Evolutionary conservation across 2,113 vertebrate genomes (phyloP).

Genomic region (Solenodon paradoxus): DNA sequence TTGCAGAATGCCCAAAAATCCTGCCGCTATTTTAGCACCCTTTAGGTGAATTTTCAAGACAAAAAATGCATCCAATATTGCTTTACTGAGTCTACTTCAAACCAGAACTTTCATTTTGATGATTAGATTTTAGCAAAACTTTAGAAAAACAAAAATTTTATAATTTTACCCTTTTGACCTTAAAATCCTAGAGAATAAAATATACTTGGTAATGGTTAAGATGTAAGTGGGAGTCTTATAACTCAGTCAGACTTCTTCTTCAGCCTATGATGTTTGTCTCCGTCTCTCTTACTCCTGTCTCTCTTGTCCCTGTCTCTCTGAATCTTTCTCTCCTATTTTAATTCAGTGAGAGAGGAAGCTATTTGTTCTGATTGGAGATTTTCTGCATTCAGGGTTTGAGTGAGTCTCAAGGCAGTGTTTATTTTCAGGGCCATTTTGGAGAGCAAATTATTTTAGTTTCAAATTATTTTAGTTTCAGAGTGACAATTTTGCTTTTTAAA

Average conservation of each 20-base stretch:
- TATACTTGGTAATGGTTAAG: constrained; percentile 46
- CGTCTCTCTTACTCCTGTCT: not conserved
- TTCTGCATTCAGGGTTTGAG: constrained; percentile 60
- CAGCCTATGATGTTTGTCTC: not conserved
- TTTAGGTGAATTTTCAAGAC: constrained; percentile 34
- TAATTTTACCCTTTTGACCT: constrained; percentile 45
- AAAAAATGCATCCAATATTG: constrained; percentile 23
- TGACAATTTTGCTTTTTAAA: not conserved
- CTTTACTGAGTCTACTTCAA: not conserved
- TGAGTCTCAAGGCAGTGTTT: not conserved
- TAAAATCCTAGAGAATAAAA: constrained; percentile 68
- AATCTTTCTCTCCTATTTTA: not conserved
- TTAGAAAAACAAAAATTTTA: constrained; percentile 55
- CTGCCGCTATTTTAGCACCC: not conserved
- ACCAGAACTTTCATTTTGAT: constrained; percentile 52
- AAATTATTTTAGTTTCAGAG: too few relatives aligned
- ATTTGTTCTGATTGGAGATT: constrained; percentile 64
- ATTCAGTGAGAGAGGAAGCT: constrained; percentile 14
- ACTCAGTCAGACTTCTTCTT: constrained; percentile 14
- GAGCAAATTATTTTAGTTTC: not conserved
- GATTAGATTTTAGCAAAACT: constrained; percentile 56
- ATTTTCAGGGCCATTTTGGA: not conserved
- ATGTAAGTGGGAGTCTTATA: constrained; percentile 63
- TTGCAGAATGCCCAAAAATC: not conserved
- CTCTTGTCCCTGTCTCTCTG: not conserved